A percentile compares a stretch with the other conserved stretches of the same genome.
phyloP scores from a whole-genome alignment of 92 coral and sea anemone genomes.

The Epizoanthus fatuus region DNA sequence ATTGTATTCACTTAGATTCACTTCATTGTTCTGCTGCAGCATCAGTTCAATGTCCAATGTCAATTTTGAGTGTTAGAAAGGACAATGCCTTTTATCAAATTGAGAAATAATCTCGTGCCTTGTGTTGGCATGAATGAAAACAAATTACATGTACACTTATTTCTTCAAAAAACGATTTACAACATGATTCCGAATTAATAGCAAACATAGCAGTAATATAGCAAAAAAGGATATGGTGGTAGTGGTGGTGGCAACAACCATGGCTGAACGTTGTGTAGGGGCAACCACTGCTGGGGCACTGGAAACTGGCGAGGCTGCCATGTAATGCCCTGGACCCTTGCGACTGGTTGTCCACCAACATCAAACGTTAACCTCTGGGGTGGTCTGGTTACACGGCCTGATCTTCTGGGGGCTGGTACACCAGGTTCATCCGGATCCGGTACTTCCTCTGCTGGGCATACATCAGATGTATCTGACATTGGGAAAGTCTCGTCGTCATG shows the following conservation, averaged over 20 bases:
- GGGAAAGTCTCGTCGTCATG: constrained; percentile 17
- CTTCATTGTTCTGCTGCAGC: constrained; percentile 17
- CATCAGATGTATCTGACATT: constrained; percentile 10
- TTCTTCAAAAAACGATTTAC: neutral
- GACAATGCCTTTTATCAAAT: constrained; percentile 30
- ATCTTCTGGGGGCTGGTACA: constrained; percentile 11
- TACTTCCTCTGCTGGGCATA: constrained; percentile 8
- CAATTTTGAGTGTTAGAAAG: constrained; percentile 1
- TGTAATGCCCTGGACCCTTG: constrained; percentile 9
- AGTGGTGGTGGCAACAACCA: constrained; percentile 34
- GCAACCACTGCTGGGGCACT: constrained; percentile 26
- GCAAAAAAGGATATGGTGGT: constrained; percentile 20
- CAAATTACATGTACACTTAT: neutral
- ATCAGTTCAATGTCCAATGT: constrained; percentile 7
- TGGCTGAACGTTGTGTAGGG: constrained; percentile 15
- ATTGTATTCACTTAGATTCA: neutral
- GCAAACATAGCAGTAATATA: constrained; percentile 4
- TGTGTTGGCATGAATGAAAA: neutral
- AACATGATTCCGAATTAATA: constrained; percentile 18
- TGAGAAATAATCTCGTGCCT: neutral
- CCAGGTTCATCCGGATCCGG: constrained; percentile 17
- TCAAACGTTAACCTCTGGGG: constrained; percentile 29
- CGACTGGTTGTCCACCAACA: constrained; percentile 8
- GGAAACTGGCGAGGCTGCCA: constrained; percentile 29
- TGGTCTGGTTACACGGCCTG: constrained; percentile 8